These are phyloP conservation scores for Oasisia sp. DNA, from an alignment of 2,888 invertebrate species.

Conservation along the genomic window DNA sequence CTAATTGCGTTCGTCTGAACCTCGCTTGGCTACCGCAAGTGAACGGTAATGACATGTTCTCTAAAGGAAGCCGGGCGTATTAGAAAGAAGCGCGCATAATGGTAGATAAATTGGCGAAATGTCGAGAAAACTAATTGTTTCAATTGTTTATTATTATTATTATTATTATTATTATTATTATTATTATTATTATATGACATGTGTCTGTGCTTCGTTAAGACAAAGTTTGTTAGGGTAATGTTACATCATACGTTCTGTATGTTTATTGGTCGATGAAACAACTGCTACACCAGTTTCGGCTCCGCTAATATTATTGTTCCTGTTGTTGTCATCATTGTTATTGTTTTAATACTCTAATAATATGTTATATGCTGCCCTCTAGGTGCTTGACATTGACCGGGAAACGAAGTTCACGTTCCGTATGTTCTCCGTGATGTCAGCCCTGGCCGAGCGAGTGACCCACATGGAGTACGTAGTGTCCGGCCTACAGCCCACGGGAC, in stretches of 20 bases:
- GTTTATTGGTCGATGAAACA: no score
- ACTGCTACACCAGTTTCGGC: no score
- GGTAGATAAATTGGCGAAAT: background rate
- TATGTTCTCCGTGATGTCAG: constrained; percentile 64
- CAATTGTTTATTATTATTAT: no score
- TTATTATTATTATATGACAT: background rate
- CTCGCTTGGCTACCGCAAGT: background rate
- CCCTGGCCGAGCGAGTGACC: constrained; percentile 62
- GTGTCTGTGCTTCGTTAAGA: no score
- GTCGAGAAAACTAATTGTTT: no score
- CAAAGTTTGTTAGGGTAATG: background rate
- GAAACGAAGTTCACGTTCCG: constrained; percentile 62
- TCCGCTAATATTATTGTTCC: background rate
- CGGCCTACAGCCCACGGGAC: background rate
- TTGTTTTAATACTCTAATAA: background rate
- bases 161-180: no score
- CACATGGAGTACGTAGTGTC: constrained; percentile 63
- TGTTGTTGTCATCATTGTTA: background rate
- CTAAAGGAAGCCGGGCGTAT: background rate
- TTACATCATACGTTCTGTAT: no score
- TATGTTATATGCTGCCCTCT: constrained; percentile 13
- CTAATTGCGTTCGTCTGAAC: background rate
- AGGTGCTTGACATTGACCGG: constrained; percentile 62
- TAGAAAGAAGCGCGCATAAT: background rate
- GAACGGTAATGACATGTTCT: background rate